A percentile compares a stretch with the other conserved stretches of the same genome.
Evolutionary conservation across 2,113 vertebrate species (phyloP).

Genomic region (Phainopepla nitens): DNA sequence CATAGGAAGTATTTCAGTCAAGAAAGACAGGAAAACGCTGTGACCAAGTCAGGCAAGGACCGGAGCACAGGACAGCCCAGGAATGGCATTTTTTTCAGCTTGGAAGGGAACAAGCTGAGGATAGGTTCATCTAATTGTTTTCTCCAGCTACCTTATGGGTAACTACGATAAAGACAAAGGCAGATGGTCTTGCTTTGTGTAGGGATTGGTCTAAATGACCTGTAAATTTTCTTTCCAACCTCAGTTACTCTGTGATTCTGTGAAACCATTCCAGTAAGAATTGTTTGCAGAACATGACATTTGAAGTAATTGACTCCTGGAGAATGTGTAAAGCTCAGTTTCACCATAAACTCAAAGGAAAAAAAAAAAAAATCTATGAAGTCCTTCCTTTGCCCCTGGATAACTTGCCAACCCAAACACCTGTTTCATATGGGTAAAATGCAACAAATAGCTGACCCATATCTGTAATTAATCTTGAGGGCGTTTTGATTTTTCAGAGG

Average conservation of each 20-base stretch:
- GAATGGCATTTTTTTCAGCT: neutral
- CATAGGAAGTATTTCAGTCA: neutral
- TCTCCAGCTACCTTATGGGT: neutral
- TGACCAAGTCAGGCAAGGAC: neutral
- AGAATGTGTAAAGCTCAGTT: neutral
- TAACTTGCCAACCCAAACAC: slow-evolving; percentile 35
- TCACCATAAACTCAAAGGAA: neutral
- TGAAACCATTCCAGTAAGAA: neutral
- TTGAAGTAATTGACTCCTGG: neutral
- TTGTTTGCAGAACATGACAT: neutral
- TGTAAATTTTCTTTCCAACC: neutral
- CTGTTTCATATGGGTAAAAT: neutral
- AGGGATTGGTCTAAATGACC: neutral
- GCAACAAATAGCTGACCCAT: neutral
- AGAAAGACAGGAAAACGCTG: neutral
- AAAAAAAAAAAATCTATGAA: neutral
- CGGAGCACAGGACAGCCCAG: neutral
- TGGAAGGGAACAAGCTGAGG: neutral
- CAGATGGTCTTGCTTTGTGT: neutral
- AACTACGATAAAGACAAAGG: neutral
- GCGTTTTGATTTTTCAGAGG: neutral
- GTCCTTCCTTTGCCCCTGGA: neutral
- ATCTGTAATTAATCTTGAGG: slow-evolving; percentile 23
- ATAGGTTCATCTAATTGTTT: neutral
- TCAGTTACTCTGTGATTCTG: neutral